Evolutionary conservation across 2,113 vertebrate species (phyloP), one percentile per base, ranked within the genome.

Genomic region (Herpailurus yagouaroundi): DNA sequence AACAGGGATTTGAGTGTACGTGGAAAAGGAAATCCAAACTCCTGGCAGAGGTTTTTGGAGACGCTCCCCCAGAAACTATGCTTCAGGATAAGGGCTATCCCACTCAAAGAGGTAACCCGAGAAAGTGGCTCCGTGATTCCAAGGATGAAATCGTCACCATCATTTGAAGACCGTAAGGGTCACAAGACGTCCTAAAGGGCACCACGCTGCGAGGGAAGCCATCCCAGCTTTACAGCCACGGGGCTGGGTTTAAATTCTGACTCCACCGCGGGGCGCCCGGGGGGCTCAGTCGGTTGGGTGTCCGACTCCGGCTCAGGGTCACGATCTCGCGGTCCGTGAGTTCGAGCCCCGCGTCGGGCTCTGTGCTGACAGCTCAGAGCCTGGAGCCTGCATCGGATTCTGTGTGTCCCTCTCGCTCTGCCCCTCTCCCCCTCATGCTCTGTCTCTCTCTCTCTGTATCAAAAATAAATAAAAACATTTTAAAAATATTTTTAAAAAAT

Each of bases 161-260:
- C 14, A 11, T n/a, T 41, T 74, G 45, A 66, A 45, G 31, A 19
- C 19, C 5, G 48, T 33, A 1, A 16, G 13, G 7, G 2, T 25
- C 10, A 18, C 7, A 45, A 45, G 52, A 19, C 15, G 10, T 79
- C 45, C 71, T 60, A 19, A 68, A 57, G 36, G 68, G 33, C 19
- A 87, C 3, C 14, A 14, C n/a, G 11, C 66, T 71, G 9, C 18
- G 23, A 14, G 10, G 14, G 12, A 77, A 50, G 9, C 10, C 66
- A 25, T 4, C 29, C 2, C 11, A 23, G 41, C 18, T 69, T 1
- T 57, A 3, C 8, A 33, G n/a, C 31, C 23, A 4, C 0, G 5
- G 45, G 23, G 19, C 27, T 41, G 29, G 23, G 5, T 90, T 76
- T 16, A 38, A 94, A 94, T 21, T n/a, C 27, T 57, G 18, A 60